Evolutionary conservation across 64 coral and sea anemone genomes (phyloP), one percentile per base, ranked within the genome.

Genomic region (Montipora capricornis): DNA sequence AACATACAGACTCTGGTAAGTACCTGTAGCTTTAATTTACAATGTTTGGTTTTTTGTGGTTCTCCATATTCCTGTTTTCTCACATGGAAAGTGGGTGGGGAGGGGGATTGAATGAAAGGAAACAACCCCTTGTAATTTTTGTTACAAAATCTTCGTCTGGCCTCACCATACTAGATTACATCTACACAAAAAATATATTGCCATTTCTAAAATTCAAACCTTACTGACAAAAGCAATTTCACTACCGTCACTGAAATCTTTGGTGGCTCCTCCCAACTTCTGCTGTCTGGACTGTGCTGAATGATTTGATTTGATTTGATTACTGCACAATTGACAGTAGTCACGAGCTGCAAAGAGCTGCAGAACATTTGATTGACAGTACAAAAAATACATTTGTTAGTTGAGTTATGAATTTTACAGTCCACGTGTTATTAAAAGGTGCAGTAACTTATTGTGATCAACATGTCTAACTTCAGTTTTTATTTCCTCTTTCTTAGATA

Each of bases 401-500:
- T 55, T 55, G 5, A 55, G 5, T 55, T 7, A 55, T 55, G 52
- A 55, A 55, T 10, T 55, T 55, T 55, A 55, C 52, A 55, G 52
- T 55, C 52, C 52, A 55, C 52, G 0, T 55, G 52, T 55, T 55
- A 55, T 55, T 55, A 37, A 55, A 55, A 55, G 52, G 52, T 55
- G 52, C 52, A 55, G 52, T 44, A 26, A 22, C 4, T 74, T 20
- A 74, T 8, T 26, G 19, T 74, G 67, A 74, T 76, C 46, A 44
- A 76, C 12, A 12, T 47, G 26, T 45, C 74, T 76, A 2, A 76
- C 29, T 76, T 45, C 12, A 11, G 11, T 45, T 76, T 76, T 76
- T 76, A 76, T 76, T 76, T 13, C 12, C 29, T 24, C 74, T 76
- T 66, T 77, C 55, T 77, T 58, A 91, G 89, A 59, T 50, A 46